Conservation (phyloP, 2,797 vertebrate genomes). For the Emys orbicularis region DNA sequence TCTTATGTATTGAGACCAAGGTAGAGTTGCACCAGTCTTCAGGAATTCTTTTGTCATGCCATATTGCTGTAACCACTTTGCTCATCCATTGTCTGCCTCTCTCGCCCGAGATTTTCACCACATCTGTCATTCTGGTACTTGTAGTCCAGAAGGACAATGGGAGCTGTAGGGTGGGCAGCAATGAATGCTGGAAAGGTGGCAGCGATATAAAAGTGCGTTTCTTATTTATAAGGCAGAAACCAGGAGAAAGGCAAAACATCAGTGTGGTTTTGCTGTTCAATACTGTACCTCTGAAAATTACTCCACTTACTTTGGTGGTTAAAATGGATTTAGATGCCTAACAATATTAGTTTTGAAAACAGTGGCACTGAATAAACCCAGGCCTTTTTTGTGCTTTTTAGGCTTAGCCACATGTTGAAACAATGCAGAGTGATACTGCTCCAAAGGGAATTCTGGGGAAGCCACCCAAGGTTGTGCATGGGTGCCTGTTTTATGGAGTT, state of each 20-base stretch:
- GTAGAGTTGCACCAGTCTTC: background rate
- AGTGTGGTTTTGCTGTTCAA: background rate
- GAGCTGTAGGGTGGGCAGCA: background rate
- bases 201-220: background rate
- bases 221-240: background rate
- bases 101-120: background rate
- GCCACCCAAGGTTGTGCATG: background rate
- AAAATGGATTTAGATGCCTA: background rate
- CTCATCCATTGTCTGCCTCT: background rate
- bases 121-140: background rate
- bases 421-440: background rate
- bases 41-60: background rate
- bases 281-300: background rate
- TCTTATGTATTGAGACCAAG: background rate
- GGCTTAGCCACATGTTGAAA: background rate
- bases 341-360: background rate
- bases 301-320: background rate
- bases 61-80: background rate
- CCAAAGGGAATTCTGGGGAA: background rate
- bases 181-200: fast-evolving
- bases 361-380: background rate
- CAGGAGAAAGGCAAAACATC: background rate
- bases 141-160: background rate
- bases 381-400: background rate
- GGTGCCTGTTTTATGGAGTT: background rate